Conservation (phyloP, 2,888 invertebrate species). For the Rhingia rostrata region DNA sequence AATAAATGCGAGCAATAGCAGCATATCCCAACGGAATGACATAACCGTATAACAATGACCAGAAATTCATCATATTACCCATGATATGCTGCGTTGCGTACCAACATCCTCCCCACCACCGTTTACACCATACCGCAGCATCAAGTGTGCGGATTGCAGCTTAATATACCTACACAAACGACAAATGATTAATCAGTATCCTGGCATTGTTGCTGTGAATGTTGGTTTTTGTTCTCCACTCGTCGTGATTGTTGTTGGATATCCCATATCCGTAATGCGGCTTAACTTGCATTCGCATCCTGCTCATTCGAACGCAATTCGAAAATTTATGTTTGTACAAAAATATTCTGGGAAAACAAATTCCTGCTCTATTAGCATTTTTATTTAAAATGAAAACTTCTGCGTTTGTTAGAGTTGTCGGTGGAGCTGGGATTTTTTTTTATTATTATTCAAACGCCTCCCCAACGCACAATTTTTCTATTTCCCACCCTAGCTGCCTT, state of each 20-base stretch:
- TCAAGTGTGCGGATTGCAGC: conserved; percentile 40
- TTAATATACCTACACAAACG: conserved; percentile 27
- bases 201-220: conserved; percentile 59
- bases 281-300: background rate
- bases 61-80: conserved; percentile 65
- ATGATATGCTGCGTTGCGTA: conserved; percentile 48
- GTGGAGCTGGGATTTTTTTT: conserved; percentile 5
- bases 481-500: conserved; percentile 2
- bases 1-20: background rate
- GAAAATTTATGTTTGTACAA: conserved; percentile 68
- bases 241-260: conserved; percentile 47
- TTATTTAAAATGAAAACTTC: conserved; percentile 65
- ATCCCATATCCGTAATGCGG: conserved; percentile 13
- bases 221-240: conserved; percentile 61
- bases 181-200: conserved; percentile 68
- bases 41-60: conserved; percentile 53
- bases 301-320: conserved; percentile 48
- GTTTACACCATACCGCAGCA: background rate
- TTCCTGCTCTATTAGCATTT: conserved; percentile 67
- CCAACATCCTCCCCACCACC: conserved; percentile 13
- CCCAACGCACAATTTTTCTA: conserved; percentile 48
- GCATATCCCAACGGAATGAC: conserved; percentile 35
- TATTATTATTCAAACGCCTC: conserved; percentile 13
- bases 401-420: conserved; percentile 42
- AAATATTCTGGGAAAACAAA: conserved; percentile 67